Conservation (phyloP, 2,888 invertebrate genomes). For the Cataglyphis cursor region DNA sequence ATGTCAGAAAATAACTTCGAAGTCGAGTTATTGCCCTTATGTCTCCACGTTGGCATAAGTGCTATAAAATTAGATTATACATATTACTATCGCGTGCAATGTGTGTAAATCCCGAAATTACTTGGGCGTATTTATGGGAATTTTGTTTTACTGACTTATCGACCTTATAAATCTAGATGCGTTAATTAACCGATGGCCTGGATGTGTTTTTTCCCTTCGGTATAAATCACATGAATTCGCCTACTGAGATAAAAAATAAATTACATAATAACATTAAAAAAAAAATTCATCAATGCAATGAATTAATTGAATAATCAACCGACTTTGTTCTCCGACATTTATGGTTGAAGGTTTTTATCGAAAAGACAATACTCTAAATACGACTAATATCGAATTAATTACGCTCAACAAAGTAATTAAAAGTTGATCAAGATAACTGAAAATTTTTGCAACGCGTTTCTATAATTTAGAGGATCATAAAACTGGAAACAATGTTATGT, state of each 20-base stretch:
- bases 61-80: slow-evolving; percentile 80
- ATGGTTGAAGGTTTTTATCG: background rate
- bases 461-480: background rate
- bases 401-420: background rate
- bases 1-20: background rate
- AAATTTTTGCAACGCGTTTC: background rate
- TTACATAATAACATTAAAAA: background rate
- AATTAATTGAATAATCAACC: background rate
- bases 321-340: background rate
- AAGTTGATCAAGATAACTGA: background rate
- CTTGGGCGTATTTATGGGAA: slow-evolving; percentile 4
- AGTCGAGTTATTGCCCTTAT: slow-evolving; percentile 76
- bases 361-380: background rate
- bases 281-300: background rate
- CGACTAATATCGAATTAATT: background rate
- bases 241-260: background rate
- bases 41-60: slow-evolving; percentile 66
- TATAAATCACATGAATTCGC: background rate
- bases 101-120: slow-evolving; percentile 9
- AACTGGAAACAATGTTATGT: background rate
- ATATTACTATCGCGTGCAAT: slow-evolving; percentile 70
- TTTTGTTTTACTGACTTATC: slow-evolving; percentile 74
- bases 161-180: slow-evolving; percentile 72
- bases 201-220: slow-evolving; percentile 54
- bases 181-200: slow-evolving; percentile 75